Evolutionary conservation across 2,797 vertebrate genomes (phyloP).

Genomic region (Micrastur ruficollis): DNA sequence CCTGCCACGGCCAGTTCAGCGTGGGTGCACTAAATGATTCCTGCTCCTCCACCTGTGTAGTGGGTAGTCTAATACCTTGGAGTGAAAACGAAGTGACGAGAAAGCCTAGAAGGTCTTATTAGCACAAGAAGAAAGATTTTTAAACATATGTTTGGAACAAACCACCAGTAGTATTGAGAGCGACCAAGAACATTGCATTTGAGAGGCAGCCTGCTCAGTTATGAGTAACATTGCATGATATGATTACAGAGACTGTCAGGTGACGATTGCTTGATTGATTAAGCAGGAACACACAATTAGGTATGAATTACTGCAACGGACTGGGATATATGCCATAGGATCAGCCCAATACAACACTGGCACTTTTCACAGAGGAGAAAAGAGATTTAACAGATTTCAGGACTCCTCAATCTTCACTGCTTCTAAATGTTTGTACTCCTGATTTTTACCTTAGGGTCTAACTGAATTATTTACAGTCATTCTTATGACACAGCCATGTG

Average conservation of each 20-base stretch:
- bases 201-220: background rate
- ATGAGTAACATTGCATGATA: background rate
- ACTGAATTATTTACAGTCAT: background rate
- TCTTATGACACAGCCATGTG: background rate
- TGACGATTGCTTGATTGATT: background rate
- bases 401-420: background rate
- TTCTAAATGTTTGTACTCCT: background rate
- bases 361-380: background rate
- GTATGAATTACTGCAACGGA: background rate
- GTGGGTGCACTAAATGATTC: background rate
- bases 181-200: rapidly evolving
- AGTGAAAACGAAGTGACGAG: background rate
- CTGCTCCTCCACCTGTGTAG: background rate
- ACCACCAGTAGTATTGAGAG: background rate
- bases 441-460: background rate
- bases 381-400: background rate
- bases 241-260: background rate
- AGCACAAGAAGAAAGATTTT: background rate
- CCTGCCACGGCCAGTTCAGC: background rate
- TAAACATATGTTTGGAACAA: background rate
- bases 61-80: background rate
- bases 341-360: background rate
- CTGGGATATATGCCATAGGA: background rate
- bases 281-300: background rate
- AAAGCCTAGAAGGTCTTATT: background rate